Evolutionary conservation across 2,113 vertebrate species (phyloP), one percentile per base, ranked within the genome.

Genomic region (Campylomormyrus numenius): DNA sequence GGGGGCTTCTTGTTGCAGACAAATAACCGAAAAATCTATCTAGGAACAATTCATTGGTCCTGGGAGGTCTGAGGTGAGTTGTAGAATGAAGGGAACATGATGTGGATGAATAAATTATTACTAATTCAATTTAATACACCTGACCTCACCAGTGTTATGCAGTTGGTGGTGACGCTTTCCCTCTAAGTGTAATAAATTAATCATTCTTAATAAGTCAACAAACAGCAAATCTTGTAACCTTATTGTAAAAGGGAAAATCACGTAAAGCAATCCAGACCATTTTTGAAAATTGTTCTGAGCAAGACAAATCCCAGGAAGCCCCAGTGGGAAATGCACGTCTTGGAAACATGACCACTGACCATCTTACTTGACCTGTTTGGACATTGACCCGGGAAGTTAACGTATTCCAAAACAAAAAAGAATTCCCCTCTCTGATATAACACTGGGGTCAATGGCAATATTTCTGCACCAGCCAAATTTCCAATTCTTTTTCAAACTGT

Each of bases 401-500:
- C 24, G 80, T 85, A n/a, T 45, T 48, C 83, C 45, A 39, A 24
- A 35, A 31, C 15, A 35, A 87, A 56, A 90, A 90, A 66, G 84
- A 89, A 86, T 83, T 89, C 31, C 10, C 48, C 45, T 91, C 74
- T 66, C 15, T 62, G 27, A 53, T 88, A 50, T 39, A 45, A 45
- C 39, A 66, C 31, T 88, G 46, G 85, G 85, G 88, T 91, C 90
- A 90, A 42, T 62, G 87, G 52, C 50, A 35, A 35, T 66, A 52
- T 91, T 89, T 90, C 90, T 49, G 89, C 74, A 49, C 87, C 42
- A 77, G 62, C n/a, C 53, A 62, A 46, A 88, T 93, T 87, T 93
- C 85, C 83, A 90, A 92, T 92, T 92, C 92, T 90, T 89, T 90
- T 92, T 93, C 90, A 93, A 91, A 92, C 87, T 52, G 87, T 84